Evolutionary conservation across 2,888 invertebrate genomes (phyloP).

Genomic region (Cephus sareptanus): DNA sequence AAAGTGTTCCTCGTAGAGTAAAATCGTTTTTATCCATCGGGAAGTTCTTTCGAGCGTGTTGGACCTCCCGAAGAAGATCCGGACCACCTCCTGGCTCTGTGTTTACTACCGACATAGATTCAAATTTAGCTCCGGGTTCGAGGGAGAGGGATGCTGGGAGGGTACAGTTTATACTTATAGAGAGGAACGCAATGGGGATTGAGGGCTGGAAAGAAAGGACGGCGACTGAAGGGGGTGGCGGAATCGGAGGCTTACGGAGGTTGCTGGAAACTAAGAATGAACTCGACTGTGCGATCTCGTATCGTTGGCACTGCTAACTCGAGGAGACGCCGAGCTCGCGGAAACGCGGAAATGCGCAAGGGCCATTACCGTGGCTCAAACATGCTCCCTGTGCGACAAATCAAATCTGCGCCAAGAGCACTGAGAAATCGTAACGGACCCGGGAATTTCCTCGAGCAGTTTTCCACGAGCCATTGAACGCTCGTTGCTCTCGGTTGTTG

Average conservation of each 20-base stretch:
- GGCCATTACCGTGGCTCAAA: conserved; percentile 54
- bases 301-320: conserved; percentile 46
- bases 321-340: conserved; percentile 46
- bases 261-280: conserved; percentile 28
- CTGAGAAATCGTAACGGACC: conserved; percentile 44
- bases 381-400: conserved; percentile 51
- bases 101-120: conserved; percentile 38
- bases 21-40: neutral
- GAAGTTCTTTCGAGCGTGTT: neutral
- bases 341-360: conserved; percentile 37
- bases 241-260: neutral
- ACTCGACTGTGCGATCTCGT: conserved; percentile 45
- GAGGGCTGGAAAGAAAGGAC: neutral
- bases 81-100: neutral
- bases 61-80: neutral
- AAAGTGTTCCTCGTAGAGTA: neutral
- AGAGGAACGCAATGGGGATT: neutral
- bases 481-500: conserved; percentile 16
- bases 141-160: neutral
- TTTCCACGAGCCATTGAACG: conserved; percentile 52
- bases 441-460: conserved; percentile 42
- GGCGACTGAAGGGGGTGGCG: neutral
- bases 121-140: conserved; percentile 35
- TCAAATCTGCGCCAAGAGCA: conserved; percentile 48
- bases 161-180: neutral